Evolutionary conservation across 2,797 vertebrate species (phyloP).

Genomic region (Chaenodraco wilsoni): DNA sequence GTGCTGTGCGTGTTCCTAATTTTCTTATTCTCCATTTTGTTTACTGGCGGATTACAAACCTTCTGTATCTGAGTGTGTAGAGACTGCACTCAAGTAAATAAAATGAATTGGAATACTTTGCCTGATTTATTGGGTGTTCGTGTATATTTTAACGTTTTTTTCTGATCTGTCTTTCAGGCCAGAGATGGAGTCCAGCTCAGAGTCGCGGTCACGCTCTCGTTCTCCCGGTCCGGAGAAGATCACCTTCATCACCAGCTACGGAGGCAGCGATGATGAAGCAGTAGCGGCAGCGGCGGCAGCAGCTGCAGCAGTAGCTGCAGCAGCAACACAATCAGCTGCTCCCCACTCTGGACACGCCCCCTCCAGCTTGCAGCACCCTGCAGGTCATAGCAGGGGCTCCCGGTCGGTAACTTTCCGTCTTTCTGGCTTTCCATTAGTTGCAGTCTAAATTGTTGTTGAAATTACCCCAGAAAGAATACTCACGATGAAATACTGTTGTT

Average conservation of each 20-base stretch:
- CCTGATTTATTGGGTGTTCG: background rate
- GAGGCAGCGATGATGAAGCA: conserved; percentile 94
- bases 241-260: conserved; percentile 97
- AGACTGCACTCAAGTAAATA: no score
- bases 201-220: conserved; percentile 89
- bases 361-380: conserved; percentile 85
- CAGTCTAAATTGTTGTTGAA: conserved; percentile 62
- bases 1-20: no score
- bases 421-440: conserved; percentile 82
- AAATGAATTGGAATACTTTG: no score
- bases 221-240: conserved; percentile 92
- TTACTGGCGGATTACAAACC: no score
- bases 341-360: conserved; percentile 80
- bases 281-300: conserved; percentile 44
- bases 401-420: conserved; percentile 95
- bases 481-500: conserved; percentile 42
- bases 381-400: conserved; percentile 95
- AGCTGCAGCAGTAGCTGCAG: conserved; percentile 64
- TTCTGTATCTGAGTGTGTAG: no score
- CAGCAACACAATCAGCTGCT: conserved; percentile 73
- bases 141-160: background rate
- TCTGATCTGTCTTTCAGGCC: conserved; percentile 77
- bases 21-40: no score
- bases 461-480: conserved; percentile 60
- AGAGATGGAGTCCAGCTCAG: conserved; percentile 91